Evolutionary conservation across 1,140 invertebrate genomes (phyloP).

Genomic region (Capitella teleta): DNA sequence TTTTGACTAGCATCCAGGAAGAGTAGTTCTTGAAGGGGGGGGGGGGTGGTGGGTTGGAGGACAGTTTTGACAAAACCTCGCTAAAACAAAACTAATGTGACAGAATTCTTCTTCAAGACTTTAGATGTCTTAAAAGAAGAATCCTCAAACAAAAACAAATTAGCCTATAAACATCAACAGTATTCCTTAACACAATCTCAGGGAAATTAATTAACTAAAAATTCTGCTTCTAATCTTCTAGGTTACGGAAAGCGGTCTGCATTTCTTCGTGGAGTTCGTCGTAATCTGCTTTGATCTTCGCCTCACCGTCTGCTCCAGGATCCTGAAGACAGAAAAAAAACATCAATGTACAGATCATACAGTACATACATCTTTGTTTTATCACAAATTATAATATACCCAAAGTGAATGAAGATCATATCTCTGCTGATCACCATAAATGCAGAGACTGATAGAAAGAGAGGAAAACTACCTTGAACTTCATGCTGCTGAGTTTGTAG

Average conservation of each 20-base stretch:
- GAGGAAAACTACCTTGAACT: conserved; percentile 75
- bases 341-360: not conserved
- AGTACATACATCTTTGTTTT: not conserved
- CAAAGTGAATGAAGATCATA: not conserved
- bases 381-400: not conserved
- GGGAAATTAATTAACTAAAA: too few species aligned
- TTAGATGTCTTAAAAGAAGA: too few species aligned
- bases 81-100: too few species aligned
- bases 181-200: not conserved
- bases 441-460: not conserved
- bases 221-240: conserved; percentile 94
- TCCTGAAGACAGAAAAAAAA: conserved; percentile 54
- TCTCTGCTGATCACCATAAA: not conserved
- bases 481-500: conserved; percentile 98
- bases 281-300: conserved; percentile 92
- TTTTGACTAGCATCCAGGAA: too few species aligned
- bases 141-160: too few species aligned
- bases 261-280: conserved; percentile 47
- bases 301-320: conserved; percentile 93
- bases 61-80: too few species aligned
- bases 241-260: conserved; percentile 74
- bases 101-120: too few species aligned
- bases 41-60: too few species aligned
- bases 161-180: too few species aligned
- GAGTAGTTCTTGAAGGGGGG: too few species aligned